Evolutionary conservation across 2,888 invertebrate genomes (phyloP).

Genomic region (Minunthozetes semirufus): DNA sequence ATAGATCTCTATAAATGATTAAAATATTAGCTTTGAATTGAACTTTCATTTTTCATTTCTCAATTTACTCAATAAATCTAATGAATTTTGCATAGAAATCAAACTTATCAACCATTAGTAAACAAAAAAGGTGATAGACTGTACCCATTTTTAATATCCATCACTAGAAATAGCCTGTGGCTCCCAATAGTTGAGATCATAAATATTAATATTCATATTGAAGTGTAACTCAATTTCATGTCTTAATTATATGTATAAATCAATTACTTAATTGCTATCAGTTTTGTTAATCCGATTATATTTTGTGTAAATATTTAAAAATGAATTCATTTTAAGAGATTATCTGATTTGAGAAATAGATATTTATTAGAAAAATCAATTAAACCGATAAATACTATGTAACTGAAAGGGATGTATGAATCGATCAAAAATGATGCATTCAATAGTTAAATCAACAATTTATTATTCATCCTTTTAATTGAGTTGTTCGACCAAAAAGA

Average conservation of each 20-base stretch:
- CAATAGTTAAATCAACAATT: too few species aligned
- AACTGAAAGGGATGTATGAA: too few species aligned
- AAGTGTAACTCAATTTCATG: not conserved
- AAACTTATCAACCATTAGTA: not conserved
- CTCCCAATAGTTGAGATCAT: not conserved
- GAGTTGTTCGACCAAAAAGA: too few species aligned
- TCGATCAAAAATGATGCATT: too few species aligned
- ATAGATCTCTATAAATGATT: not conserved
- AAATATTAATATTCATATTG: constrained; percentile 12
- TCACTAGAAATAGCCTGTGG: not conserved
- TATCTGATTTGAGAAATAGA: too few species aligned
- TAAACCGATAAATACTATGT: too few species aligned
- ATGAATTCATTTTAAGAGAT: too few species aligned
- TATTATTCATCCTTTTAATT: too few species aligned
- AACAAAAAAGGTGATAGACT: not conserved
- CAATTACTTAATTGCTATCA: not conserved
- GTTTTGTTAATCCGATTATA: not conserved
- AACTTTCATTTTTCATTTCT: not conserved
- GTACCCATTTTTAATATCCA: not conserved
- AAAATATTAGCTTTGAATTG: not conserved
- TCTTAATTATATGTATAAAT: not conserved
- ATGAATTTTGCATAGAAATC: not conserved
- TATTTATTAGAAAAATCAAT: too few species aligned
- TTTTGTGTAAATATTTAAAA: not conserved
- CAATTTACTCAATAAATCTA: not conserved